Conservation (phyloP, 1,140 invertebrate genomes). For the Heliothis virescens region DNA sequence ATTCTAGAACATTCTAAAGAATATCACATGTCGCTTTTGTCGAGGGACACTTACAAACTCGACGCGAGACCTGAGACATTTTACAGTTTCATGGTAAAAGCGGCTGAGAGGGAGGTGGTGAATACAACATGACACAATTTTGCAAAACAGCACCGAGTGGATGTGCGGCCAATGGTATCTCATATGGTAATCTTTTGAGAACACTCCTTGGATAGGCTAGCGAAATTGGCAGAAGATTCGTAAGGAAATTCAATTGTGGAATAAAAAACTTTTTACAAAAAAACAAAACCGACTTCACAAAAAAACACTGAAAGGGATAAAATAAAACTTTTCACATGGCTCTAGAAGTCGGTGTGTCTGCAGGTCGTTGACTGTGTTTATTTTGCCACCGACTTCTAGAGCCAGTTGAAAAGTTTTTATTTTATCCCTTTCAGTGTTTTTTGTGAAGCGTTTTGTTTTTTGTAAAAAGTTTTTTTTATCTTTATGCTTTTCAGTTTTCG, state of each 20-base stretch:
- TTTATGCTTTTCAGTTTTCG: no score
- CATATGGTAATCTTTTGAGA: constrained; percentile 30
- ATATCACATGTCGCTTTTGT: constrained; percentile 54
- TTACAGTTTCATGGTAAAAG: constrained; percentile 51
- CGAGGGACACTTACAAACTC: constrained; percentile 53
- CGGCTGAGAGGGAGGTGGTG: constrained; percentile 50
- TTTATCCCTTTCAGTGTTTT: no score
- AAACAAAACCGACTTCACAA: no score
- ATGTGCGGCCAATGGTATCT: constrained; percentile 25
- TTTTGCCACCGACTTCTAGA: no score
- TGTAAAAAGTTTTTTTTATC: no score
- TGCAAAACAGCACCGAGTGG: constrained; percentile 40
- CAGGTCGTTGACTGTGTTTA: no score
- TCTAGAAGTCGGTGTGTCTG: no score
- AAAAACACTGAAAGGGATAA: no score
- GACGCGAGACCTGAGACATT: constrained; percentile 57
- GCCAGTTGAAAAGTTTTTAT: no score
- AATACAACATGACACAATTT: constrained; percentile 66
- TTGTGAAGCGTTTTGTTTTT: no score
- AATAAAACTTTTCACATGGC: no score
- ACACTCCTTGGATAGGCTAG: background rate
- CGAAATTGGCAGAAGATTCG: constrained; percentile 22
- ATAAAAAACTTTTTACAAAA: no score
- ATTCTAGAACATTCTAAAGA: constrained; percentile 58
- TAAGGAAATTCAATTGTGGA: constrained; percentile 33